These are phyloP conservation scores for Sorex araneus DNA, from an alignment of 2,113 vertebrate genomes.

Conservation along the genomic window DNA sequence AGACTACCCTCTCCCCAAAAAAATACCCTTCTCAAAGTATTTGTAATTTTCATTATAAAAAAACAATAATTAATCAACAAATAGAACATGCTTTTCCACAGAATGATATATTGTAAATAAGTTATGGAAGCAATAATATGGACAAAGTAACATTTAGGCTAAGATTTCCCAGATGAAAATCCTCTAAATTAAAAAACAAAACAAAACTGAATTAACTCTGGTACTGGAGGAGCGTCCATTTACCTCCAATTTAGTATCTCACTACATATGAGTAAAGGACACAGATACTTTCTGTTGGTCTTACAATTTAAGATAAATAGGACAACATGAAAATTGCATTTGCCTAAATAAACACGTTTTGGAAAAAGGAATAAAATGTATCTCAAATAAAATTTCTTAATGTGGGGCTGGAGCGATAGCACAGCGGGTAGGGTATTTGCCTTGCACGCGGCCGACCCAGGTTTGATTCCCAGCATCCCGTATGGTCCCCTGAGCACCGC, in stretches of 20 bases:
- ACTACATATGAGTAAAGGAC: not conserved
- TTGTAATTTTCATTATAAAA: constrained; percentile 70
- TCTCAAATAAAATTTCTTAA: constrained; percentile 11
- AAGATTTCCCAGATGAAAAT: constrained; percentile 47
- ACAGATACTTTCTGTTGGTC: constrained; percentile 1
- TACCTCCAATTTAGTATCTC: constrained; percentile 28
- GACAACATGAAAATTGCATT: constrained; percentile 41
- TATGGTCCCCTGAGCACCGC: too few relatives aligned
- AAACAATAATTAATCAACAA: constrained; percentile 62
- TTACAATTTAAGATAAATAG: constrained; percentile 37
- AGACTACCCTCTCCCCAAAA: not conserved
- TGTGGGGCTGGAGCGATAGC: too few relatives aligned
- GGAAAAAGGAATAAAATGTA: constrained; percentile 55
- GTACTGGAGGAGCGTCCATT: constrained; percentile 28
- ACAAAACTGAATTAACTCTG: constrained; percentile 37
- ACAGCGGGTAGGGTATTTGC: too few relatives aligned
- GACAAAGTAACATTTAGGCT: constrained; percentile 69
- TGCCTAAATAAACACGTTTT: constrained; percentile 47
- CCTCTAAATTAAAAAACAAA: constrained; percentile 28
- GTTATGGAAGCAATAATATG: constrained; percentile 32
- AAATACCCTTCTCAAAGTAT: constrained; percentile 59
- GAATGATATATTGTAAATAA: constrained; percentile 42
- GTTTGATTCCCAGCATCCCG: too few relatives aligned
- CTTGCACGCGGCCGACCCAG: too few relatives aligned
- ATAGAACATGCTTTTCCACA: constrained; percentile 43